phyloP scores from a whole-genome alignment of 2,888 invertebrate species.

The Flexamia atlantica region DNA sequence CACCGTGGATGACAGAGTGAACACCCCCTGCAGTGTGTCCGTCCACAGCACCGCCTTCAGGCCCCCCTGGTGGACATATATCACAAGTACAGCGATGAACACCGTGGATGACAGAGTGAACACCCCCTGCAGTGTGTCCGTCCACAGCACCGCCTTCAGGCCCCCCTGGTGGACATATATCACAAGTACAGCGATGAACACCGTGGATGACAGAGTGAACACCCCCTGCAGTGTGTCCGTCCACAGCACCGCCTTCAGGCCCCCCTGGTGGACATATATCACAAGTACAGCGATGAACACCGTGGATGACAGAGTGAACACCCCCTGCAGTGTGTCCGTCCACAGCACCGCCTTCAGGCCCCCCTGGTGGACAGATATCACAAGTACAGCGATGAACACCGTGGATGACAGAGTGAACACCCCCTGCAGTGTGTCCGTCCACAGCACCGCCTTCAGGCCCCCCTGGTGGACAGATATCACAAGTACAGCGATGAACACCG shows the following conservation, averaged over 20 bases:
- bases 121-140: conserved; percentile 79
- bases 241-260: conserved; percentile 83
- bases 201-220: conserved; percentile 77
- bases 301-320: conserved; percentile 78
- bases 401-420: conserved; percentile 78
- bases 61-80: conserved; percentile 74
- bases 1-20: conserved; percentile 78
- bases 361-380: conserved; percentile 73
- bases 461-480: conserved; percentile 74
- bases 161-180: conserved; percentile 74
- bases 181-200: conserved; percentile 76
- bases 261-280: conserved; percentile 73
- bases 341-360: conserved; percentile 83
- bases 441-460: conserved; percentile 82
- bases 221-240: conserved; percentile 80
- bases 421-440: conserved; percentile 81
- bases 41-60: conserved; percentile 83
- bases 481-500: conserved; percentile 78
- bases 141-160: conserved; percentile 82
- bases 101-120: conserved; percentile 78
- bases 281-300: conserved; percentile 76
- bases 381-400: conserved; percentile 78
- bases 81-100: conserved; percentile 75
- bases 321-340: conserved; percentile 80
- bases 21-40: conserved; percentile 79